phyloP scores from a whole-genome alignment of 2,888 invertebrate genomes.

The Tetragnatha montana region DNA sequence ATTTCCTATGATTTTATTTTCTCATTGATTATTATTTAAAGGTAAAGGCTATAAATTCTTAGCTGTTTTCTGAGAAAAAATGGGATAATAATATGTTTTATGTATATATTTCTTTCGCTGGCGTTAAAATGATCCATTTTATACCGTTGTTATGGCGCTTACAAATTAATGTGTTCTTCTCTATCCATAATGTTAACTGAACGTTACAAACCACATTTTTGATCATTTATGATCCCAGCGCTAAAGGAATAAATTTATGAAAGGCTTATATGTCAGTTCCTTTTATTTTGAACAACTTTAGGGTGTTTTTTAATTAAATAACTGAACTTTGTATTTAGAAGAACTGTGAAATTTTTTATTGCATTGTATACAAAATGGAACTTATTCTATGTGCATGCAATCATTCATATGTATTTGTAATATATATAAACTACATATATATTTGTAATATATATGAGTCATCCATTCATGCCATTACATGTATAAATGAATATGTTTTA shows the following conservation, averaged over 20 bases:
- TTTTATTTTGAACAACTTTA: not conserved
- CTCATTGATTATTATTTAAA: not conserved
- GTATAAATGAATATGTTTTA: constrained; percentile 12
- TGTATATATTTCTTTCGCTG: constrained; percentile 45
- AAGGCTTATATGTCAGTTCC: not conserved
- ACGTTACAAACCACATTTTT: not conserved
- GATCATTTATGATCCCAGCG: not conserved
- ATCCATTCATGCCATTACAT: not conserved
- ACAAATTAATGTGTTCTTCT: not conserved
- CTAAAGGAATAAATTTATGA: not conserved
- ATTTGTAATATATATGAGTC: constrained; percentile 33
- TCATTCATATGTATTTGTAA: constrained; percentile 30
- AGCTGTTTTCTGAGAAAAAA: constrained; percentile 19
- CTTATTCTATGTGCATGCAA: constrained; percentile 17
- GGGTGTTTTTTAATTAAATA: not conserved
- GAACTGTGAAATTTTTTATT: not conserved
- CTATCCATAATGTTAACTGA: not conserved
- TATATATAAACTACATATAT: constrained; percentile 14
- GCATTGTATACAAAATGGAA: not conserved
- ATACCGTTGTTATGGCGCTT: constrained; percentile 3
- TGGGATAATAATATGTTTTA: constrained; percentile 10
- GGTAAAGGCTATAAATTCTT: not conserved
- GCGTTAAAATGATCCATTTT: constrained; percentile 4
- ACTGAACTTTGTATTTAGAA: not conserved
- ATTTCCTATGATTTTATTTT: not conserved